These are phyloP conservation scores for Acanthiza pusilla DNA, from an alignment of 2,797 vertebrate genomes.

Conservation along the genomic window DNA sequence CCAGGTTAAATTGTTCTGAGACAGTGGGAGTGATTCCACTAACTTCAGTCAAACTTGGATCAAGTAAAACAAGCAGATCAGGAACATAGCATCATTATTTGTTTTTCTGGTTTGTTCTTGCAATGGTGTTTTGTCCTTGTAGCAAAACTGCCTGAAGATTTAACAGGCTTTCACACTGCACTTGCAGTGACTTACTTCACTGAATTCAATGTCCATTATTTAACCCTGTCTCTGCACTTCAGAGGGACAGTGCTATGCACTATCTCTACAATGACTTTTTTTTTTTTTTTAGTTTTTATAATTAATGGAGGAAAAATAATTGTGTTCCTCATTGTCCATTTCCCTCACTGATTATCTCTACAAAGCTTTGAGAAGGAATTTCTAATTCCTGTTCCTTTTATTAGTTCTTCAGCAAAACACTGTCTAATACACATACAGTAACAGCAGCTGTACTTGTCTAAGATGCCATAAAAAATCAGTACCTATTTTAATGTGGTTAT, in stretches of 20 bases:
- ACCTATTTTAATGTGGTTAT: constrained; percentile 94
- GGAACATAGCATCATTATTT: not conserved
- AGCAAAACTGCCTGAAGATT: not conserved
- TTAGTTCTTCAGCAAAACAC: not conserved
- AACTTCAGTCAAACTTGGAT: not conserved
- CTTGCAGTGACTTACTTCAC: not conserved
- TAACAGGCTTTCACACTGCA: not conserved
- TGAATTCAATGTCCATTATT: not conserved
- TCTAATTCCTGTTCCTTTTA: not conserved
- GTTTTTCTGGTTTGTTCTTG: not conserved
- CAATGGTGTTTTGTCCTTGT: not conserved
- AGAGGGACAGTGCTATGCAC: not conserved
- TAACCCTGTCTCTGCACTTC: not conserved
- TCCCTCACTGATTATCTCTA: not conserved
- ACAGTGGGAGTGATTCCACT: not conserved
- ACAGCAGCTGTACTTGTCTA: not conserved
- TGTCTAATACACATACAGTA: not conserved
- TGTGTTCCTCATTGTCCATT: not conserved
- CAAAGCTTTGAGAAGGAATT: not conserved
- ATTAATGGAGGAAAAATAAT: not conserved
- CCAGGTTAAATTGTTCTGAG: not conserved
- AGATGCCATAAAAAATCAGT: constrained; percentile 26
- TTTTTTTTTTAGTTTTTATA: not conserved
- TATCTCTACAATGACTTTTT: not conserved
- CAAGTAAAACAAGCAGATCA: not conserved